These are phyloP conservation scores for Eristalinus sepulchralis DNA, from an alignment of 2,888 invertebrate species.

Conservation along the genomic window DNA sequence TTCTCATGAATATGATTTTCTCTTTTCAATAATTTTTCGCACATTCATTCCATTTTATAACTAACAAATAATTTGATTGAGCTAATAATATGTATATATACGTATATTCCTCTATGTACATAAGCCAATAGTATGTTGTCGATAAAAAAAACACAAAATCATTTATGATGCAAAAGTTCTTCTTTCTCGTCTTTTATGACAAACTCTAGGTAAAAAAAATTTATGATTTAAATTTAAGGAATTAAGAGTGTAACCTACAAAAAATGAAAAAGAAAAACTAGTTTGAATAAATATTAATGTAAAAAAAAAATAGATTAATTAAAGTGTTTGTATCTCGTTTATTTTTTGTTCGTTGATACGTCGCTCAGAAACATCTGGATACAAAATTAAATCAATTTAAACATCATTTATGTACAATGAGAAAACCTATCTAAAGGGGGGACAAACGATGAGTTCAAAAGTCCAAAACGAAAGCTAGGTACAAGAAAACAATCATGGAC, in stretches of 20 bases:
- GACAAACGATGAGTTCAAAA: background rate
- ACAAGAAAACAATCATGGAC: conserved; percentile 42
- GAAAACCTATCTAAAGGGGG: conserved; percentile 1
- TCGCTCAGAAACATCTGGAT: conserved; percentile 15
- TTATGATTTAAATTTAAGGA: conserved; percentile 61
- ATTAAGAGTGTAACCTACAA: conserved; percentile 64
- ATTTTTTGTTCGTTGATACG: conserved; percentile 56
- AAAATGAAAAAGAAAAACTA: conserved; percentile 40
- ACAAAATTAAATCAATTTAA: background rate
- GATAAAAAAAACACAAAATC: background rate
- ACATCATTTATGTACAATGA: conserved; percentile 51
- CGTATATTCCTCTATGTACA: conserved; percentile 57
- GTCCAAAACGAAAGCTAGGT: conserved; percentile 17
- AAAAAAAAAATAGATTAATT: conserved; percentile 1
- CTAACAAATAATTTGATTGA: conserved; percentile 42
- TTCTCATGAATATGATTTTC: conserved; percentile 26
- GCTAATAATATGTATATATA: conserved; percentile 34
- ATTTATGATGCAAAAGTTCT: background rate
- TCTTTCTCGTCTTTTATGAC: background rate
- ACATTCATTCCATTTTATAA: conserved; percentile 34
- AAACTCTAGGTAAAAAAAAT: conserved; percentile 48
- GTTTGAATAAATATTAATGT: conserved; percentile 58
- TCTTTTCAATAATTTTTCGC: conserved; percentile 32
- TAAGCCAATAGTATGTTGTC: conserved; percentile 42
- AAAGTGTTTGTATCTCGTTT: conserved; percentile 4